These are phyloP conservation scores for Leucoraja ocellata DNA, from an alignment of 2,797 vertebrate species.

Conservation along the genomic window DNA sequence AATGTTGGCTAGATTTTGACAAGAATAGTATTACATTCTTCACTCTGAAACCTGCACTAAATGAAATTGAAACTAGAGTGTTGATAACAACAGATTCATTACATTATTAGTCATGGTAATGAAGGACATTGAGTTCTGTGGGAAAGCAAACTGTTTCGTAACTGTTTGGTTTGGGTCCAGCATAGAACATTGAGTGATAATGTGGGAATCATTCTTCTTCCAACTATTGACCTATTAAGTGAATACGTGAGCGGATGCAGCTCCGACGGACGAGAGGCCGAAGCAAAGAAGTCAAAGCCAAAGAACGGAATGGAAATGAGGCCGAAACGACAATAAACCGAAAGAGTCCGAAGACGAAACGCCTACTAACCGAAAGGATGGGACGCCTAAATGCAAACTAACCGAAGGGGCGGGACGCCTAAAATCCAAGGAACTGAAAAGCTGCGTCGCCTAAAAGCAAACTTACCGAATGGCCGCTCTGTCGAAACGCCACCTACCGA, in stretches of 20 bases:
- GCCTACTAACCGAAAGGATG: too few relatives aligned
- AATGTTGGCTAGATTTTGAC: neutral
- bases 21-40: neutral
- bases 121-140: neutral
- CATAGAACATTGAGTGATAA: neutral
- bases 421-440: too few relatives aligned
- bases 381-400: too few relatives aligned
- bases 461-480: too few relatives aligned
- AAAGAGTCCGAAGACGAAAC: too few relatives aligned
- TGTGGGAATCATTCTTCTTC: neutral
- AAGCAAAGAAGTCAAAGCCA: too few relatives aligned
- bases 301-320: too few relatives aligned
- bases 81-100: neutral
- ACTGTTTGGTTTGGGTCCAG: neutral
- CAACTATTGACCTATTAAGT: neutral
- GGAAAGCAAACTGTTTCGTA: neutral
- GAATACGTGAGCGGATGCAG: neutral
- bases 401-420: too few relatives aligned
- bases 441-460: too few relatives aligned
- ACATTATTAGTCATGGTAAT: neutral
- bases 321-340: too few relatives aligned
- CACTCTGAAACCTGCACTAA: neutral
- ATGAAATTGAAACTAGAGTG: slow-evolving; percentile 8
- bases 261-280: too few relatives aligned
- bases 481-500: too few relatives aligned